phyloP scores from a whole-genome alignment of 2,797 vertebrate species.

The Xiphorhynchus erythropygius region DNA sequence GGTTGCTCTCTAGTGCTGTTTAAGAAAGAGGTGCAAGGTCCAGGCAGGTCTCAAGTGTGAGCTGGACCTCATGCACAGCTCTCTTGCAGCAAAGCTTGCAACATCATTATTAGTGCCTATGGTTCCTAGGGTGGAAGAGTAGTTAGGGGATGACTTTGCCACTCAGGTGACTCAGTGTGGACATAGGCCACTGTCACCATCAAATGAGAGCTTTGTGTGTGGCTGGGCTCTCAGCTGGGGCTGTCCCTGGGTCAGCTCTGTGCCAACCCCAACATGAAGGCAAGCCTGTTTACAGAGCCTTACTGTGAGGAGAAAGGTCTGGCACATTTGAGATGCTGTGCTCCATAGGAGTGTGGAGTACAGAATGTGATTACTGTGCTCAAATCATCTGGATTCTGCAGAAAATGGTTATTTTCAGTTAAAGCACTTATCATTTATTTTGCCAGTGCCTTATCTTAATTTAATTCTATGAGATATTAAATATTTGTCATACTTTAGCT shows the following conservation, averaged over 20 bases:
- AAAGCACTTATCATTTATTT: conserved; percentile 9
- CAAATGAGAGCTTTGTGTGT: background rate
- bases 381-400: background rate
- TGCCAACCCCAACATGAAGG: background rate
- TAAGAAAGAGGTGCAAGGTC: background rate
- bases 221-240: background rate
- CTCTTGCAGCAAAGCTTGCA: background rate
- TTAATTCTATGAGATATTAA: conserved; percentile 48
- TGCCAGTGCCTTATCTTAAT: conserved; percentile 32
- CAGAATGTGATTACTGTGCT: background rate
- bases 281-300: background rate
- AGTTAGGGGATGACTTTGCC: background rate
- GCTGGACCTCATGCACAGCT: background rate
- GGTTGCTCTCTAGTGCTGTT: background rate
- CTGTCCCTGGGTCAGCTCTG: background rate
- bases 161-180: background rate
- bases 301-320: fast-evolving
- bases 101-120: background rate
- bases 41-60: background rate
- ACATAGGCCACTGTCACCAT: background rate
- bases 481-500: conserved; percentile 33
- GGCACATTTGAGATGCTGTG: background rate
- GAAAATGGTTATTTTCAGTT: background rate
- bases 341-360: background rate
- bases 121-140: background rate